Evolutionary conservation across 2,113 vertebrate genomes (phyloP).

Genomic region (Phaetusa simplex): DNA sequence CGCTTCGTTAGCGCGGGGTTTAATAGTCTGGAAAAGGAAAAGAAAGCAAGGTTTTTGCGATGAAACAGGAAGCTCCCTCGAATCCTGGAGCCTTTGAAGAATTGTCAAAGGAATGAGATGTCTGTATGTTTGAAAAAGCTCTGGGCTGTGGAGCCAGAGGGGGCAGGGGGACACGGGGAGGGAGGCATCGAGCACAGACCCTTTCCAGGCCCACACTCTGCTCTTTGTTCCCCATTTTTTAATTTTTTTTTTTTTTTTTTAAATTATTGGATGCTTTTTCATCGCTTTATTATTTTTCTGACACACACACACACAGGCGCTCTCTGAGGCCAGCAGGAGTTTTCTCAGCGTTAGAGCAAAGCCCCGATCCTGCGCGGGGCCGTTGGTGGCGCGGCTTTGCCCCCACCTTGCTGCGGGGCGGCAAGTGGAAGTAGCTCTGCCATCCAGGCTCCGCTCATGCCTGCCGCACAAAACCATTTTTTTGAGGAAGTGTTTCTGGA

Average conservation of each 20-base stretch:
- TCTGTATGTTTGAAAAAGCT: conserved; percentile 25
- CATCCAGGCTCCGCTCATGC: not conserved
- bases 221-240: conserved; percentile 13
- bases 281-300: not conserved
- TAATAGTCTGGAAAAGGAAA: conserved; percentile 35
- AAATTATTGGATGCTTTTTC: not conserved
- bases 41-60: conserved; percentile 1
- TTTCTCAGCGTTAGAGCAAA: not conserved
- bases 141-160: not conserved
- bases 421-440: not conserved
- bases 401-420: not conserved
- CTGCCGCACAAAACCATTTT: not conserved
- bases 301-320: accelerated
- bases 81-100: conserved; percentile 55
- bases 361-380: accelerated
- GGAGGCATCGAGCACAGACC: not conserved
- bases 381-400: not conserved
- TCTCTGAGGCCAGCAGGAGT: not conserved
- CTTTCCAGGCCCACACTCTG: not conserved
- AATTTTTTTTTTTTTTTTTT: not conserved
- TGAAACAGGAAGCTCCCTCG: conserved; percentile 52
- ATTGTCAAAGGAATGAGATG: conserved; percentile 57
- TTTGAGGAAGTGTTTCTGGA: conserved; percentile 54
- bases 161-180: not conserved
- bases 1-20: not conserved